These are phyloP conservation scores for Drosophila ananassae DNA, from an alignment of 1,140 invertebrate genomes.

Conservation along the genomic window DNA sequence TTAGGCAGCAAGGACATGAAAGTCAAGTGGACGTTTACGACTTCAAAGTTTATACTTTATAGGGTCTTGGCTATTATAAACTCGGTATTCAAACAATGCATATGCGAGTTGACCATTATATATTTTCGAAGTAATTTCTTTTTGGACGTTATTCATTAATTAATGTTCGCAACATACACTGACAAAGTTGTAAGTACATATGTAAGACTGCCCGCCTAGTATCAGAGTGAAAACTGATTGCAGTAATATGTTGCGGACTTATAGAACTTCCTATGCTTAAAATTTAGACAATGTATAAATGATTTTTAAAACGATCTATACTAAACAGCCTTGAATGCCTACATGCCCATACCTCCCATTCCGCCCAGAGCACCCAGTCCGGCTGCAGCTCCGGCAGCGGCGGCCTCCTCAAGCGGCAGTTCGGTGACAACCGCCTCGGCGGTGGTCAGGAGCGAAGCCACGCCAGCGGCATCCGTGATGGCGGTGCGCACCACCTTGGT, in stretches of 20 bases:
- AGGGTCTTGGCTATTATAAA: too few species aligned
- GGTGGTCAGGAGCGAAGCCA: slow-evolving; percentile 98
- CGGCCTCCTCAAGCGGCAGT: slow-evolving; percentile 95
- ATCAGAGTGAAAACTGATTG: not conserved
- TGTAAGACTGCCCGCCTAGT: not conserved
- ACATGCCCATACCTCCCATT: slow-evolving; percentile 59
- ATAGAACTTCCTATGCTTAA: not conserved
- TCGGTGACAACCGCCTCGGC: slow-evolving; percentile 98
- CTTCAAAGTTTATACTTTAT: not conserved
- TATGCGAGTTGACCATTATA: not conserved
- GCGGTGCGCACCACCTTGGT: slow-evolving; percentile 99
- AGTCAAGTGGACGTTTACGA: slow-evolving; percentile 60
- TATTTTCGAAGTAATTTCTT: not conserved
- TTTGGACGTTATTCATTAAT: not conserved
- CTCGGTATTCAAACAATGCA: not conserved
- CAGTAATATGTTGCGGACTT: not conserved
- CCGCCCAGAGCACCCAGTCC: slow-evolving; percentile 25
- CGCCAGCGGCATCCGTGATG: slow-evolving; percentile 98
- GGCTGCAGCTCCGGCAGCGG: slow-evolving; percentile 69
- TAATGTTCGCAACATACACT: not conserved
- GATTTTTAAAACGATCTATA: not conserved
- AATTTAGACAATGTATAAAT: not conserved
- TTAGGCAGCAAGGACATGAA: slow-evolving; percentile 65
- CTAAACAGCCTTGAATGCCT: slow-evolving; percentile 5
- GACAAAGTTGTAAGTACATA: not conserved